These are phyloP conservation scores for Eustalomyia histrio DNA, from an alignment of 2,888 invertebrate species.

Conservation along the genomic window DNA sequence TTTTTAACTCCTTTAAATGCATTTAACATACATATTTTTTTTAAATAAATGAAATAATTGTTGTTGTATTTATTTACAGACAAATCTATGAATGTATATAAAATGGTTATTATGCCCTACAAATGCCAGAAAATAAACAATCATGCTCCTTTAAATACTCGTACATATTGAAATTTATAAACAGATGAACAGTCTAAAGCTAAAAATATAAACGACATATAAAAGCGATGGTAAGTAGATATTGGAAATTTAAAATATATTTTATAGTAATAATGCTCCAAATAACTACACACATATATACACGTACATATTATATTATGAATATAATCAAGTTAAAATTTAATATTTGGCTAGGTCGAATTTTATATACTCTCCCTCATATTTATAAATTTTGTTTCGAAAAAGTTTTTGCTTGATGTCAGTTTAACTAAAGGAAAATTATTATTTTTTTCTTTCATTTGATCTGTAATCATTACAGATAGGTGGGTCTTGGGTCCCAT, in stretches of 20 bases:
- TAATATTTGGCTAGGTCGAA: too few species aligned
- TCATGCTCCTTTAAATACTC: not conserved
- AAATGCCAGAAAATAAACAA: not conserved
- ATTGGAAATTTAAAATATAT: not conserved
- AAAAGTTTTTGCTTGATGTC: too few species aligned
- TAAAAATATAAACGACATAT: not conserved
- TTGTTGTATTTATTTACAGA: not conserved
- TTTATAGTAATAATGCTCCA: not conserved
- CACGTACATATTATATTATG: too few species aligned
- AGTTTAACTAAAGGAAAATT: too few species aligned
- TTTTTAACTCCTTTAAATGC: not conserved
- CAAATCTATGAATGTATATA: not conserved
- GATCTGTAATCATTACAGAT: too few species aligned
- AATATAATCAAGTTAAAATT: too few species aligned
- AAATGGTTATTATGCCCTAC: not conserved
- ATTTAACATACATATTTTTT: not conserved
- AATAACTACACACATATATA: not conserved
- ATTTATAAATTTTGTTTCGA: too few species aligned
- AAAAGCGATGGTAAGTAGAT: not conserved
- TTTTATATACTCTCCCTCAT: too few species aligned
- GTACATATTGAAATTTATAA: not conserved
- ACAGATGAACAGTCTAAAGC: not conserved
- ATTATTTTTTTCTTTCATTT: too few species aligned
- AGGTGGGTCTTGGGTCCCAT: too few species aligned
- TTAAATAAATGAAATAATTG: not conserved